phyloP scores from a whole-genome alignment of 2,113 vertebrate species.

The Hylia prasina region DNA sequence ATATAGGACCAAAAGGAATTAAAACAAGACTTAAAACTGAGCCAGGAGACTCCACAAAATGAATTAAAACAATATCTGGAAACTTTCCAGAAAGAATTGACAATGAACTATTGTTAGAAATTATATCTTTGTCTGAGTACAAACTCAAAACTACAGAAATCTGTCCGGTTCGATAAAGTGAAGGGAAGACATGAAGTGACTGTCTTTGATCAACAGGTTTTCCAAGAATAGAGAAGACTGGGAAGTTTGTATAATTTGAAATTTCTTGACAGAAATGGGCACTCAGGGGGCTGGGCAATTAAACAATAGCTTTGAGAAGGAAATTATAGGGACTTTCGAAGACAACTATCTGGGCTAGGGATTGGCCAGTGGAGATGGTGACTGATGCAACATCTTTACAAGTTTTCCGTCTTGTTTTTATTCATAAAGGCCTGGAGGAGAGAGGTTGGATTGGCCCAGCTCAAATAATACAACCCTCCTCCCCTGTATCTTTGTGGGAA shows the following conservation, averaged over 20 bases:
- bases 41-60: slow-evolving; percentile 33
- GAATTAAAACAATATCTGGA: slow-evolving; percentile 40
- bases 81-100: neutral
- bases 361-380: neutral
- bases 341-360: neutral
- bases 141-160: neutral
- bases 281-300: neutral
- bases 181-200: neutral
- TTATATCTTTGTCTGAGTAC: neutral
- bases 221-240: neutral
- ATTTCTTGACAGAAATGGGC: neutral
- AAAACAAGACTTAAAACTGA: neutral
- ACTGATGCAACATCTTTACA: neutral
- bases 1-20: slow-evolving; percentile 36
- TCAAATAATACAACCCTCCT: neutral
- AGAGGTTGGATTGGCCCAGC: neutral
- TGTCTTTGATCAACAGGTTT: neutral
- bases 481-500: neutral
- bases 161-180: neutral
- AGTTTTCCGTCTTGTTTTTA: neutral
- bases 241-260: neutral
- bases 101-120: neutral
- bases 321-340: neutral
- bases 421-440: neutral
- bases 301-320: neutral